These are phyloP conservation scores for Hipparchia semele DNA, from an alignment of 2,888 invertebrate species.

Conservation along the genomic window DNA sequence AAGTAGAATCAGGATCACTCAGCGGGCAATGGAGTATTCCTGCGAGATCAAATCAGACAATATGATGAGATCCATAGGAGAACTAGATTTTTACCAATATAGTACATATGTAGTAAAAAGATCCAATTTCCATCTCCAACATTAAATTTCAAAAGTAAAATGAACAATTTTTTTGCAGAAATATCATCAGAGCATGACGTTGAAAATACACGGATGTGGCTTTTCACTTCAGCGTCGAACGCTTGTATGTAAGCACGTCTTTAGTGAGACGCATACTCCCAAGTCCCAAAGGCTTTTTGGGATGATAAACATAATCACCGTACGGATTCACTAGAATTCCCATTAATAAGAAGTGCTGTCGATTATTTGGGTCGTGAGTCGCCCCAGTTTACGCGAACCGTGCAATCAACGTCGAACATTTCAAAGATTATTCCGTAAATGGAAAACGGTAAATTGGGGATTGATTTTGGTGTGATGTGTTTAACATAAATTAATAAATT, in stretches of 20 bases:
- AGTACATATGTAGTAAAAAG: too few relatives aligned
- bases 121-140: too few relatives aligned
- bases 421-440: constrained; percentile 12
- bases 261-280: not conserved
- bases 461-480: not conserved
- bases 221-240: not conserved
- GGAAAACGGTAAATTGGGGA: not conserved
- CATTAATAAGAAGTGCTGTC: constrained; percentile 23
- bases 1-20: too few relatives aligned
- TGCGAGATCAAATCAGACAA: too few relatives aligned
- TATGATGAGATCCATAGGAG: too few relatives aligned
- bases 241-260: not conserved
- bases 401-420: constrained; percentile 14
- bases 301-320: constrained; percentile 8
- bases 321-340: constrained; percentile 8
- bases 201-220: not conserved
- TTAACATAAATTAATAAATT: too few relatives aligned
- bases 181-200: not conserved
- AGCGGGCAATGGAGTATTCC: too few relatives aligned
- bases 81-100: too few relatives aligned
- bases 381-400: constrained; percentile 12
- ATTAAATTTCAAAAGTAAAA: too few relatives aligned
- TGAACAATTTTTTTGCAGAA: too few relatives aligned
- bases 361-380: constrained; percentile 22
- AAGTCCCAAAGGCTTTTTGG: constrained; percentile 12